Evolutionary conservation across 2,797 vertebrate species (phyloP).

Genomic region (Cynodonichthys magdalenae): DNA sequence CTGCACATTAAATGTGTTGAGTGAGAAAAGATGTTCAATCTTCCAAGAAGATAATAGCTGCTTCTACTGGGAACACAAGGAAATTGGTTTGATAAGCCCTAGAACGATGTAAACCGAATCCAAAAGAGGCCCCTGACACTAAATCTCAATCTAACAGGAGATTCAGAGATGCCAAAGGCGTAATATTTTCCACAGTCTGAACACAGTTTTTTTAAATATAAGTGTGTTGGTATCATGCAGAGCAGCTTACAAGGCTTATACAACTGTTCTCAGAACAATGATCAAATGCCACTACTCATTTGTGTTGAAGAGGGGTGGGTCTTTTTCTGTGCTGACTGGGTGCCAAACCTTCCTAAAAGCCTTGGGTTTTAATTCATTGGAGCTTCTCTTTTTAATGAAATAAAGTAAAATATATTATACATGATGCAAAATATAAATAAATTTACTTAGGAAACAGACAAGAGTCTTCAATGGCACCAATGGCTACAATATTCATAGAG

Average conservation of each 20-base stretch:
- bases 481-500: too few relatives aligned
- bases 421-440: too few relatives aligned
- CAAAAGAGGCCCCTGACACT: slow-evolving; percentile 30
- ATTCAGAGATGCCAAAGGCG: slow-evolving; percentile 29
- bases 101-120: slow-evolving; percentile 47
- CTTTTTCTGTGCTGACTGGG: too few relatives aligned
- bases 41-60: slow-evolving; percentile 51
- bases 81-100: slow-evolving; percentile 57
- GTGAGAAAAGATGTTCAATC: slow-evolving; percentile 44
- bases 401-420: too few relatives aligned
- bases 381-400: too few relatives aligned
- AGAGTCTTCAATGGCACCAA: too few relatives aligned
- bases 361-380: too few relatives aligned
- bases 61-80: slow-evolving; percentile 37
- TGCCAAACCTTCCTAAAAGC: too few relatives aligned
- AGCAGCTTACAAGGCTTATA: not conserved
- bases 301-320: too few relatives aligned
- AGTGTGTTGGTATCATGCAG: not conserved
- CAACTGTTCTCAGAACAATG: too few relatives aligned
- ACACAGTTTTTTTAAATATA: slow-evolving; percentile 31
- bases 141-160: slow-evolving; percentile 38
- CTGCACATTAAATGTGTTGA: slow-evolving; percentile 41
- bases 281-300: too few relatives aligned
- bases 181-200: slow-evolving; percentile 34
- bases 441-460: too few relatives aligned